phyloP scores from a whole-genome alignment of 1,140 invertebrate genomes.

The Aphelinus atriplicis region DNA sequence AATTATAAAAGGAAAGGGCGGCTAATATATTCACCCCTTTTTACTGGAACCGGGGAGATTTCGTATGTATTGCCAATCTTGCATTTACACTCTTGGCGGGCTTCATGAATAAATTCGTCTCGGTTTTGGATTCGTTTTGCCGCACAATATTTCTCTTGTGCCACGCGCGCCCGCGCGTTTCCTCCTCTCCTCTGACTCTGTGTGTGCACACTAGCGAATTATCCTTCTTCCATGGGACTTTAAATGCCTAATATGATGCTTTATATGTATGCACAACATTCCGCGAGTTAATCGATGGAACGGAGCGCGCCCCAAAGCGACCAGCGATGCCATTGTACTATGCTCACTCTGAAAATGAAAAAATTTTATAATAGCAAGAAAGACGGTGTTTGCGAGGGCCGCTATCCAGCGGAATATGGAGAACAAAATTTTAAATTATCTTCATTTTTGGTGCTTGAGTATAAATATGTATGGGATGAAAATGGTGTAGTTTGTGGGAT shows the following conservation, averaged over 20 bases:
- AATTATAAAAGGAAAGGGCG: conserved; percentile 51
- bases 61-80: conserved; percentile 65
- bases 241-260: background rate
- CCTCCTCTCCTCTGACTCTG: background rate
- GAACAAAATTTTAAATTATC: too few species aligned
- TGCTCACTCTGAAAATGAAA: background rate
- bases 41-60: conserved; percentile 60
- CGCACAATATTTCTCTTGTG: conserved; percentile 23
- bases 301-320: too few species aligned
- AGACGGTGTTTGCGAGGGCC: too few species aligned
- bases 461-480: too few species aligned
- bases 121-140: conserved; percentile 47
- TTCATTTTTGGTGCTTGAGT: too few species aligned
- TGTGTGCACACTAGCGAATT: conserved; percentile 4
- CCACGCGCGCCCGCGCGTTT: background rate
- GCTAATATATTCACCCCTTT: conserved; percentile 64
- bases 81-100: conserved; percentile 56
- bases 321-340: too few species aligned
- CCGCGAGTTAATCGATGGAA: too few species aligned
- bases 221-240: background rate
- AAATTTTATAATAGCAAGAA: background rate
- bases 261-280: too few species aligned
- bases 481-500: too few species aligned
- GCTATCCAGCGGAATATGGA: too few species aligned
- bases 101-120: conserved; percentile 56